Base-by-base conservation (phyloP, 2,888 invertebrate species). In the Lathronympha strigana region DNA sequence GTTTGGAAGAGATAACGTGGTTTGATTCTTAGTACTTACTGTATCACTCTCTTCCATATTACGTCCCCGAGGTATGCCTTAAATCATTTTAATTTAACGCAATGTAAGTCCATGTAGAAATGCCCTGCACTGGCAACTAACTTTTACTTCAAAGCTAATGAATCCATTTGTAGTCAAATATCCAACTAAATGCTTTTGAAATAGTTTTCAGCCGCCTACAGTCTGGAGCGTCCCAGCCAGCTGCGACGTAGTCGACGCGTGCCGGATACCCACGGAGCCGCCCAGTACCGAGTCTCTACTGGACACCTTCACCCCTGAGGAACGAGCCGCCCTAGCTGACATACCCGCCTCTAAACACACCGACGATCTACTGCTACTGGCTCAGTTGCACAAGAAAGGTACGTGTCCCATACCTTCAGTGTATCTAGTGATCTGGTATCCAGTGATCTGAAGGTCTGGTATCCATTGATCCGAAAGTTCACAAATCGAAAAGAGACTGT, bases 361-460 rank as follows among this genome's bases (percentile, higher is more conserved):
- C 0, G 96, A 97, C 68, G 97, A 97, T 82, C 86, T 97, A 53
- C 92, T 95, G 70, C 85, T 97, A 28, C 94, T 97, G 76, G 95
- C 94, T 1, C 93, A 93, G 73, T 79, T 94, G 28, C 94, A 94
- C 70, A 92, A 94, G 66, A 94, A 94, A 82, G 92, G 92, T 90
- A 63, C 50, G 49, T 5, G 17, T 40, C 23, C 1, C n/a, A n/a
- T n/a, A n/a, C n/a, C 47, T 25, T 6, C 40, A 8, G 6, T 8
- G 1, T n/a, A n/a, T n/a, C n/a, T n/a, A n/a, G n/a, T n/a, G n/a
- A n/a, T n/a, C n/a, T n/a, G n/a, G n/a, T n/a, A n/a, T n/a, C n/a
- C n/a, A n/a, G n/a, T n/a, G n/a, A n/a, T n/a, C n/a, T n/a, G n/a
- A n/a, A n/a, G n/a, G n/a, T n/a, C n/a, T n/a, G n/a, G n/a, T n/a